Conservation (phyloP, 2,888 invertebrate species). For the Epirrhoe alternata region DNA sequence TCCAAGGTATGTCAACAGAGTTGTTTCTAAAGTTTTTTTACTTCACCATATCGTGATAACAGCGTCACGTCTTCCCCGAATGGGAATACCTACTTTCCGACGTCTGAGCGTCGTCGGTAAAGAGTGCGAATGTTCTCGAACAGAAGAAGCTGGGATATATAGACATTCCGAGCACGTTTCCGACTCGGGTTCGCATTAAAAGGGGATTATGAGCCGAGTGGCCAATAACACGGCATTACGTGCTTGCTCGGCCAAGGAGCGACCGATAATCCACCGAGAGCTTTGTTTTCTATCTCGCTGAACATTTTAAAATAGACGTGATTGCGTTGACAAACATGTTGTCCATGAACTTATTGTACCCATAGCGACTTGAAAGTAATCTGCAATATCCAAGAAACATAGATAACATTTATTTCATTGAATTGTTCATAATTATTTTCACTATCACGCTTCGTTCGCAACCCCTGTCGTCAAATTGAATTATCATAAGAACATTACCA, state of each 20-base stretch:
- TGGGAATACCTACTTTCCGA: constrained; percentile 46
- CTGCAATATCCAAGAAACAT: background rate
- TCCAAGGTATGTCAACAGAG: constrained; percentile 9
- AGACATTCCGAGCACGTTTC: constrained; percentile 74
- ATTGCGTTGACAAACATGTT: constrained; percentile 28
- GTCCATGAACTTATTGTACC: background rate
- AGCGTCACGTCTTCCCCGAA: constrained; percentile 31
- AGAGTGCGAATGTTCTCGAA: constrained; percentile 74
- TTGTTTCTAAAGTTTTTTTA: constrained; percentile 9
- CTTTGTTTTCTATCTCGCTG: constrained; percentile 52
- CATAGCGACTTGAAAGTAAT: background rate
- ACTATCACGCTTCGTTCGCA: constrained; percentile 12
- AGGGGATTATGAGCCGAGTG: constrained; percentile 80
- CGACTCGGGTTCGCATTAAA: constrained; percentile 74
- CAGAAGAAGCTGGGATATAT: constrained; percentile 58
- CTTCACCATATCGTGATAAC: constrained; percentile 31
- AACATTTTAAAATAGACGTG: constrained; percentile 34
- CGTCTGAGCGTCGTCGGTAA: constrained; percentile 57
- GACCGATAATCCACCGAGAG: constrained; percentile 66
- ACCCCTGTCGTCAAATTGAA: constrained; percentile 47
- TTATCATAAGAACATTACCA: constrained; percentile 54
- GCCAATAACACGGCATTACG: constrained; percentile 76
- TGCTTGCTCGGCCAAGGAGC: constrained; percentile 50
- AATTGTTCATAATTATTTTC: background rate
- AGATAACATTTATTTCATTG: background rate